These are phyloP conservation scores for Machimus rusticus DNA, from an alignment of 2,888 invertebrate genomes.

Conservation along the genomic window DNA sequence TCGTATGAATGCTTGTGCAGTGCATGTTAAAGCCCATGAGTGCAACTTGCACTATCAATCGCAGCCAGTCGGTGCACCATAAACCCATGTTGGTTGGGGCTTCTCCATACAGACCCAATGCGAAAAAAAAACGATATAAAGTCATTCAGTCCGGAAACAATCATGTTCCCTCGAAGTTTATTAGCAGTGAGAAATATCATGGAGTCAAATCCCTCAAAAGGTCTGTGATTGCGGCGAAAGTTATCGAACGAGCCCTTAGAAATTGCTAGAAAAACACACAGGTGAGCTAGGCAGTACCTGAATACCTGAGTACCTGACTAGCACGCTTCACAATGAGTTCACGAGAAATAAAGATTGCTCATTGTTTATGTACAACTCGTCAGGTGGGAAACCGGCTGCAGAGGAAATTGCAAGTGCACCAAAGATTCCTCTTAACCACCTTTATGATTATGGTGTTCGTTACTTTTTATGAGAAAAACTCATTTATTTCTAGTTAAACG, in stretches of 20 bases:
- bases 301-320: not conserved
- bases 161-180: not conserved
- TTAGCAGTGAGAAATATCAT: slow-evolving; percentile 15
- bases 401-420: not conserved
- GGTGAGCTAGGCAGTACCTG: not conserved
- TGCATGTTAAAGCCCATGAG: not conserved
- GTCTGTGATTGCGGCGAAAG: not conserved
- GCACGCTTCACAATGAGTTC: not conserved
- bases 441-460: not conserved
- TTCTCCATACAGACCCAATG: not conserved
- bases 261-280: not conserved
- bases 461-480: not conserved
- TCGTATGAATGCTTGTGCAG: not conserved
- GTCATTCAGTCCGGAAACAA: slow-evolving; percentile 24
- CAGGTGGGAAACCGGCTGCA: not conserved
- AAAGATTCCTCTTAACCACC: not conserved
- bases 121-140: not conserved
- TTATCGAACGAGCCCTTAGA: not conserved
- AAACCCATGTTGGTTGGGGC: not conserved
- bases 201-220: slow-evolving; percentile 9
- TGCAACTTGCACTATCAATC: slow-evolving; percentile 5
- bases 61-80: not conserved
- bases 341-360: not conserved
- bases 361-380: not conserved
- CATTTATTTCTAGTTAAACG: not conserved